Percentiles rank a stretch among this genome's conserved stretches.
phyloP scores from a whole-genome alignment of 37 sponge, comb jelly and placozoan genomes.

The Axinella damicornis region DNA sequence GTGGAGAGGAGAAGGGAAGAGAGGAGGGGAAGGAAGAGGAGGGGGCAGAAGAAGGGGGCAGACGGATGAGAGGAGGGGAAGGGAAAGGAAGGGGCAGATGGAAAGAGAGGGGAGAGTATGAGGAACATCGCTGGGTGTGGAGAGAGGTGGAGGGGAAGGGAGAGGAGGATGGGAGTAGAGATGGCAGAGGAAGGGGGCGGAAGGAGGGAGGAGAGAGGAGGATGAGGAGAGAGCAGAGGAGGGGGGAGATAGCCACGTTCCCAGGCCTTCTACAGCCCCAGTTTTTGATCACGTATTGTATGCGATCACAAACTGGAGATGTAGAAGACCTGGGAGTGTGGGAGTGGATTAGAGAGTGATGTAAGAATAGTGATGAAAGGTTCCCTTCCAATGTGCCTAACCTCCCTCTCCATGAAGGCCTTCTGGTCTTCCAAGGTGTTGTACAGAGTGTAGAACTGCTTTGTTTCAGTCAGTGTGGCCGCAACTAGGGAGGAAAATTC shows the following conservation, averaged over 20 bases:
- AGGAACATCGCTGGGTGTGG: no score
- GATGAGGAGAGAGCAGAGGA: background rate
- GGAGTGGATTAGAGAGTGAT: background rate
- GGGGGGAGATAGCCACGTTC: no score
- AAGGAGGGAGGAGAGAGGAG: background rate
- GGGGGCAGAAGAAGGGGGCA: background rate
- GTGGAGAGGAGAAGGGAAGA: no score
- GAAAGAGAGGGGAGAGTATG: no score
- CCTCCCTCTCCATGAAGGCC: slow-evolving; percentile 93
- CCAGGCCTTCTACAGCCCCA: no score
- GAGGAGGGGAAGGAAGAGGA: background rate
- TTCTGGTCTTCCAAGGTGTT: slow-evolving; percentile 96
- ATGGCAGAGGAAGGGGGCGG: background rate
- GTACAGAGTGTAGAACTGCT: slow-evolving; percentile 95
- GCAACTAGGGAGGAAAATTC: slow-evolving; percentile 58
- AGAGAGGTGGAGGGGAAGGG: background rate
- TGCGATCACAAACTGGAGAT: no score
- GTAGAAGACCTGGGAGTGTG: background rate
- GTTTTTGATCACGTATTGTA: no score
- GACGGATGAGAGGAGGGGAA: background rate
- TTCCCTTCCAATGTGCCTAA: background rate
- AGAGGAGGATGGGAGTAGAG: background rate
- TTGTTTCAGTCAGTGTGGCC: slow-evolving; percentile 91
- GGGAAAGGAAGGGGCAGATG: background rate
- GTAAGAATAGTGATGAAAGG: background rate